These are phyloP conservation scores for Hedya salicella DNA, from an alignment of 2,888 invertebrate species.

Conservation along the genomic window DNA sequence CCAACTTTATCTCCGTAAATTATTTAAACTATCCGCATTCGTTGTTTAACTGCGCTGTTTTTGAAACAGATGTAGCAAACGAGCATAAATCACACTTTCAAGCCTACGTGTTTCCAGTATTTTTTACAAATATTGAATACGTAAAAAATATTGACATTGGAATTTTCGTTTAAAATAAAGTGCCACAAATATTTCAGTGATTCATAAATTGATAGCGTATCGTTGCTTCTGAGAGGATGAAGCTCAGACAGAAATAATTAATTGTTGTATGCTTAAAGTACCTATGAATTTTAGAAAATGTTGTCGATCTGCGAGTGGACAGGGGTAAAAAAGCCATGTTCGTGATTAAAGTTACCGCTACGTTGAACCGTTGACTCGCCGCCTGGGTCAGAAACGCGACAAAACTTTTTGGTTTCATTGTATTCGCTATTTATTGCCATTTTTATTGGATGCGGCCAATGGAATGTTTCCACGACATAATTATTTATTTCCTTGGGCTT, in stretches of 20 bases:
- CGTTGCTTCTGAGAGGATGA: slow-evolving; percentile 11
- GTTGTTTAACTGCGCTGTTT: slow-evolving; percentile 37
- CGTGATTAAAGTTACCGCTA: slow-evolving; percentile 59
- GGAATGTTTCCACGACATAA: slow-evolving; percentile 16
- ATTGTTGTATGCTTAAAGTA: not conserved
- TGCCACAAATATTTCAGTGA: slow-evolving; percentile 29
- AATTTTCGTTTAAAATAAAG: slow-evolving; percentile 31
- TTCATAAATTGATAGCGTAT: slow-evolving; percentile 24
- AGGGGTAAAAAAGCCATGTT: slow-evolving; percentile 56
- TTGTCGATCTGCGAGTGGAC: slow-evolving; percentile 48
- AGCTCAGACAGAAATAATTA: slow-evolving; percentile 12
- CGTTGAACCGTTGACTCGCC: slow-evolving; percentile 50
- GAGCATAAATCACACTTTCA: slow-evolving; percentile 30
- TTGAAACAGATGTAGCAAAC: slow-evolving; percentile 24
- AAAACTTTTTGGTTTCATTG: slow-evolving; percentile 30
- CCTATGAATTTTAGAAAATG: slow-evolving; percentile 9
- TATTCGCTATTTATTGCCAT: slow-evolving; percentile 17
- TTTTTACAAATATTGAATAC: slow-evolving; percentile 32
- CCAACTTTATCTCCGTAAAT: slow-evolving; percentile 43
- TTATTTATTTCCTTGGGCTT: not conserved
- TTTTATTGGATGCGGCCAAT: slow-evolving; percentile 8
- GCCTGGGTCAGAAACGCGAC: slow-evolving; percentile 33
- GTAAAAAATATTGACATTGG: slow-evolving; percentile 26
- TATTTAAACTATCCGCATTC: slow-evolving; percentile 42
- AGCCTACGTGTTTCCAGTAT: slow-evolving; percentile 29